These are phyloP conservation scores for Melieria omissa DNA, from an alignment of 2,888 invertebrate genomes.

Conservation along the genomic window DNA sequence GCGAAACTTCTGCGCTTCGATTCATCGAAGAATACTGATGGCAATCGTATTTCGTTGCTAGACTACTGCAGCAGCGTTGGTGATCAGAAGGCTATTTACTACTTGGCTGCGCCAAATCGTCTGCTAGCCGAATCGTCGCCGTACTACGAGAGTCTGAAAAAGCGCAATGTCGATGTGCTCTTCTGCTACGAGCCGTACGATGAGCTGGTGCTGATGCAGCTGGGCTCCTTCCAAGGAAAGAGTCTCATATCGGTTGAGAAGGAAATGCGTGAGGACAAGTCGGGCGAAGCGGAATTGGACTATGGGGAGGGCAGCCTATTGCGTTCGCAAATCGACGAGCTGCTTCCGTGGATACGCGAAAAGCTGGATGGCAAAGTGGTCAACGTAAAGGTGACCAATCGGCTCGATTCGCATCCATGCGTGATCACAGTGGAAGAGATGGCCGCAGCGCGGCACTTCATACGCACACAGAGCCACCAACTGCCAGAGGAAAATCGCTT, in stretches of 20 bases:
- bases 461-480: slow-evolving; percentile 86
- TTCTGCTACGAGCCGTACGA: slow-evolving; percentile 98
- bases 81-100: slow-evolving; percentile 88
- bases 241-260: slow-evolving; percentile 90
- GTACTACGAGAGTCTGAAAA: slow-evolving; percentile 92
- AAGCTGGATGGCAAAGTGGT: slow-evolving; percentile 83
- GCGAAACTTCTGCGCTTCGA: slow-evolving; percentile 91
- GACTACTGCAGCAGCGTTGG: slow-evolving; percentile 82
- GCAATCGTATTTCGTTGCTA: slow-evolving; percentile 77
- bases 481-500: slow-evolving; percentile 87
- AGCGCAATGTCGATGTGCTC: slow-evolving; percentile 88
- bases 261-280: slow-evolving; percentile 83
- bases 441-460: slow-evolving; percentile 95
- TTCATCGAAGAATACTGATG: slow-evolving; percentile 81
- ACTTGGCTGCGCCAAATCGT: slow-evolving; percentile 94
- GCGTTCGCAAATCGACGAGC: slow-evolving; percentile 79
- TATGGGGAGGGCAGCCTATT: slow-evolving; percentile 77
- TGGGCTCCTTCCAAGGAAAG: slow-evolving; percentile 79
- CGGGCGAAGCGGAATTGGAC: slow-evolving; percentile 70
- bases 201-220: slow-evolving; percentile 91
- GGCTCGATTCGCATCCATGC: slow-evolving; percentile 91
- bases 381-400: slow-evolving; percentile 83
- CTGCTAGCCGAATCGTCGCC: slow-evolving; percentile 93
- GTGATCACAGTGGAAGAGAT: slow-evolving; percentile 96
- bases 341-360: slow-evolving; percentile 82